phyloP scores from a whole-genome alignment of 1,140 invertebrate species.

The Brachionus calyciflorus region DNA sequence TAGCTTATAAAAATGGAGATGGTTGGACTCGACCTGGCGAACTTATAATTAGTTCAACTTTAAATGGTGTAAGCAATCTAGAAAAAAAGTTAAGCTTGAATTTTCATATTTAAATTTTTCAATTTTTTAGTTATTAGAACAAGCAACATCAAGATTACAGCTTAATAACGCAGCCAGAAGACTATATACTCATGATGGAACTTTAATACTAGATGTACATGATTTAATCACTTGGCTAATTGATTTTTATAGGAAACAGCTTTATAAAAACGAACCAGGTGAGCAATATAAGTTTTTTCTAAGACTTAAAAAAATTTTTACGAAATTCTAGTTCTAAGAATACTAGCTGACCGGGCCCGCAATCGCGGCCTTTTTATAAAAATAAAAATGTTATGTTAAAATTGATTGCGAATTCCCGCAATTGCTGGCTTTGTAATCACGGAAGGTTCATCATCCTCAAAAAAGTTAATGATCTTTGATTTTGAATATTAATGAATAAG shows the following conservation, averaged over 20 bases:
- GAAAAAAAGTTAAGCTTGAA: no score
- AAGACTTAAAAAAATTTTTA: no score
- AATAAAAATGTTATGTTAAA: no score
- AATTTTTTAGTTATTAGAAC: constrained; percentile 54
- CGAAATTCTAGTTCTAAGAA: no score
- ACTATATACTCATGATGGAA: constrained; percentile 57
- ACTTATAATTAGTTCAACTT: constrained; percentile 57
- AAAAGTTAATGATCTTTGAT: no score
- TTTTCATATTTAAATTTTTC: constrained; percentile 4
- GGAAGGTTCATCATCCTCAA: no score
- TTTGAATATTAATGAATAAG: no score
- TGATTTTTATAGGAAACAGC: constrained; percentile 52
- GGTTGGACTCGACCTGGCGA: constrained; percentile 54
- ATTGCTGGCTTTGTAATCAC: no score
- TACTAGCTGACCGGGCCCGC: no score
- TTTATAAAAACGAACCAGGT: constrained; percentile 12
- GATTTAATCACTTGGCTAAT: constrained; percentile 56
- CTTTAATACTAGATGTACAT: constrained; percentile 54
- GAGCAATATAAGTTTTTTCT: neutral
- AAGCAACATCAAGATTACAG: constrained; percentile 54
- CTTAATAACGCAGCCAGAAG: constrained; percentile 54
- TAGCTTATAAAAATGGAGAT: constrained; percentile 60
- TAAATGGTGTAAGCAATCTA: constrained; percentile 54
- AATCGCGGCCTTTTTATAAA: no score
- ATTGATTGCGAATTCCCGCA: no score